These are phyloP conservation scores for Sylvilagus floridanus DNA, from an alignment of 2,797 vertebrate species.

Conservation along the genomic window DNA sequence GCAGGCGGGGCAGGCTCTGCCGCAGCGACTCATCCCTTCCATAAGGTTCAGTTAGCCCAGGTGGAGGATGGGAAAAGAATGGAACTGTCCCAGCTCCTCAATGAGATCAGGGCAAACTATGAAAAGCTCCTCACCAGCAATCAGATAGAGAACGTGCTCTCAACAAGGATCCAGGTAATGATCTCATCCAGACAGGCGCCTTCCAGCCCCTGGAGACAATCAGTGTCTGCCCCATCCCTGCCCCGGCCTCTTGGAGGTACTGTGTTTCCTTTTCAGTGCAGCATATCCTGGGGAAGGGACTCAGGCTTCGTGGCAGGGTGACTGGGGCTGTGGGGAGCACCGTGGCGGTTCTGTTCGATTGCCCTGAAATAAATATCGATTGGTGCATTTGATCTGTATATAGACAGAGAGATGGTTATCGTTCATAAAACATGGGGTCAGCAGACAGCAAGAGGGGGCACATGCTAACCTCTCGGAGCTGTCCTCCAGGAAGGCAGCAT, in stretches of 20 bases:
- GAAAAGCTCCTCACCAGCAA: slow-evolving; percentile 88
- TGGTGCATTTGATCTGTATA: slow-evolving; percentile 56
- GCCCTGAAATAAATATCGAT: slow-evolving; percentile 12
- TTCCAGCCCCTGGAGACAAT: slow-evolving; percentile 86
- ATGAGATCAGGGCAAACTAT: slow-evolving; percentile 93
- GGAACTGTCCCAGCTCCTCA: slow-evolving; percentile 94
- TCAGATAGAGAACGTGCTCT: slow-evolving; percentile 87
- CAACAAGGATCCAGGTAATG: slow-evolving; percentile 92
- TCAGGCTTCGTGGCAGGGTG: slow-evolving; percentile 81
- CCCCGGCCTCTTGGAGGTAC: slow-evolving; percentile 89
- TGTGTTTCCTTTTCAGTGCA: slow-evolving; percentile 87
- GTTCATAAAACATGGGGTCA: slow-evolving; percentile 64
- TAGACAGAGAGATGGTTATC: slow-evolving; percentile 19
- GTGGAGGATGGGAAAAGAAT: slow-evolving; percentile 96
- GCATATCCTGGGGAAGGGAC: slow-evolving; percentile 85
- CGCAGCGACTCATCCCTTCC: slow-evolving; percentile 88
- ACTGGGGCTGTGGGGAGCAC: slow-evolving; percentile 58
- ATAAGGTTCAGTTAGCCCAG: slow-evolving; percentile 89
- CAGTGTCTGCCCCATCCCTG: slow-evolving; percentile 86
- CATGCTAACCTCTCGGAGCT: slow-evolving; percentile 68
- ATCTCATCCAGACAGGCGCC: slow-evolving; percentile 85
- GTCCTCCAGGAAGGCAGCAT: slow-evolving; percentile 58
- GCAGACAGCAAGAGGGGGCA: slow-evolving; percentile 64
- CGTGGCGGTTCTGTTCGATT: slow-evolving; percentile 38
- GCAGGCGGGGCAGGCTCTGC: slow-evolving; percentile 91